Evolutionary conservation across 2,113 vertebrate species (phyloP).

Genomic region (Cyanocitta stelleri): DNA sequence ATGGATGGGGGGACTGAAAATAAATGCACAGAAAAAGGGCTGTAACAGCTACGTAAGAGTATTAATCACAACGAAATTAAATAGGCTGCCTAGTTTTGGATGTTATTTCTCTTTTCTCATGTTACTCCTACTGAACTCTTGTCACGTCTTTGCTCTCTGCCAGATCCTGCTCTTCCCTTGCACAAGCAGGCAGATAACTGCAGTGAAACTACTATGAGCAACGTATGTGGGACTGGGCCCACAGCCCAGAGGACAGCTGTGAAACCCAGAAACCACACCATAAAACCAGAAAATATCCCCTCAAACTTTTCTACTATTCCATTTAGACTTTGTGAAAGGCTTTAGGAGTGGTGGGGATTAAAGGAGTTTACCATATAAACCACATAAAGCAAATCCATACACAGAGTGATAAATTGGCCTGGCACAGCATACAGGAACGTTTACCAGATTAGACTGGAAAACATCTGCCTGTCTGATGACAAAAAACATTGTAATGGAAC

Average conservation of each 20-base stretch:
- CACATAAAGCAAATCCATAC: background rate
- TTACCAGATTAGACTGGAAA: background rate
- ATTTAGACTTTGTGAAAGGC: background rate
- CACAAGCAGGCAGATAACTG: background rate
- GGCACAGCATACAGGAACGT: background rate
- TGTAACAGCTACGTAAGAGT: background rate
- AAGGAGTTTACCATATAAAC: background rate
- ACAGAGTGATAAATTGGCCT: background rate
- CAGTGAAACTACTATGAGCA: background rate
- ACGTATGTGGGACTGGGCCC: background rate
- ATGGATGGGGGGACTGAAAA: constrained; percentile 84
- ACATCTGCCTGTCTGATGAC: background rate
- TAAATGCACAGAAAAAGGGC: background rate
- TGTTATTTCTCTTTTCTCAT: background rate
- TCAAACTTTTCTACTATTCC: background rate
- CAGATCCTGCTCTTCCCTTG: background rate
- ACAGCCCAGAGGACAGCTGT: background rate
- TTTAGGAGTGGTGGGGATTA: background rate
- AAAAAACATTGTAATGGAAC: background rate
- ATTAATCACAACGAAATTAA: background rate
- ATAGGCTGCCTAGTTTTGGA: background rate
- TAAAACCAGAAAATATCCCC: background rate
- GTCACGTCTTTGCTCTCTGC: background rate
- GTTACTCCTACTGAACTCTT: background rate
- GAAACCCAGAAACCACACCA: background rate